Percentiles rank a stretch among this genome's conserved stretches.
These are phyloP conservation scores for Arion vulgaris DNA, from an alignment of 1,140 invertebrate genomes.

Conservation along the genomic window DNA sequence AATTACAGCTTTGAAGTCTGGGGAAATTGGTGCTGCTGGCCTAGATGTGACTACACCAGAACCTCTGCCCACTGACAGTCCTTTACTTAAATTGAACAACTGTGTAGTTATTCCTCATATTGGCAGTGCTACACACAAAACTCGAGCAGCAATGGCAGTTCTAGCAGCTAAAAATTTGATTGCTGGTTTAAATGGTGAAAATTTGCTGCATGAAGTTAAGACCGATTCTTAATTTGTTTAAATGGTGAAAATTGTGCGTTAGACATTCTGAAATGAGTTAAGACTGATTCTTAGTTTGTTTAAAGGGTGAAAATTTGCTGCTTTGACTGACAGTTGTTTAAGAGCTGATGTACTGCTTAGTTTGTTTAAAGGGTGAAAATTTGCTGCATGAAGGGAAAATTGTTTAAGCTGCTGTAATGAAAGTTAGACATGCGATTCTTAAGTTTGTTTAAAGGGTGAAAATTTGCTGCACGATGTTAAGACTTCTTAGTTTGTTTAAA, in stretches of 20 bases:
- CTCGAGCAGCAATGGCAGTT: constrained; percentile 86
- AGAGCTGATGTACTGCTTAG: too few species aligned
- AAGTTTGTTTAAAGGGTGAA: too few species aligned
- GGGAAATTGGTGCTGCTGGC: constrained; percentile 87
- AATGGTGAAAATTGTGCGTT: constrained; percentile 78
- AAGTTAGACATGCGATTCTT: constrained; percentile 68
- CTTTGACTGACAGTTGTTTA: constrained; percentile 71
- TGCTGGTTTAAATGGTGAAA: constrained; percentile 81
- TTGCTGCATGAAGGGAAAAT: constrained; percentile 69
- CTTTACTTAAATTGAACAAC: constrained; percentile 85
- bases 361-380: constrained; percentile 81
- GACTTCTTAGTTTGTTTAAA: constrained; percentile 89
- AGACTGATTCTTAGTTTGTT: constrained; percentile 48
- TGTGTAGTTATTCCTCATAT: constrained; percentile 93
- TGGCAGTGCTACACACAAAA: constrained; percentile 88
- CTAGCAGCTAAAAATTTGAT: constrained; percentile 91
- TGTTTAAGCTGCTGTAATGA: constrained; percentile 79
- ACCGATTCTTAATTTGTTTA: constrained; percentile 71
- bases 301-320: too few species aligned
- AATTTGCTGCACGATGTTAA: too few species aligned
- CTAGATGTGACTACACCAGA: constrained; percentile 95
- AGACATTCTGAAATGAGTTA: constrained; percentile 71
- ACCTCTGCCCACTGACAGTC: constrained; percentile 86
- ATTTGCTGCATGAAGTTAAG: constrained; percentile 72
- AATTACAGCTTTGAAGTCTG: constrained; percentile 60